Percentiles rank a stretch among this genome's conserved stretches.
These are phyloP conservation scores for Philotrypesis tridentata DNA, from an alignment of 1,140 invertebrate species.

Conservation along the genomic window DNA sequence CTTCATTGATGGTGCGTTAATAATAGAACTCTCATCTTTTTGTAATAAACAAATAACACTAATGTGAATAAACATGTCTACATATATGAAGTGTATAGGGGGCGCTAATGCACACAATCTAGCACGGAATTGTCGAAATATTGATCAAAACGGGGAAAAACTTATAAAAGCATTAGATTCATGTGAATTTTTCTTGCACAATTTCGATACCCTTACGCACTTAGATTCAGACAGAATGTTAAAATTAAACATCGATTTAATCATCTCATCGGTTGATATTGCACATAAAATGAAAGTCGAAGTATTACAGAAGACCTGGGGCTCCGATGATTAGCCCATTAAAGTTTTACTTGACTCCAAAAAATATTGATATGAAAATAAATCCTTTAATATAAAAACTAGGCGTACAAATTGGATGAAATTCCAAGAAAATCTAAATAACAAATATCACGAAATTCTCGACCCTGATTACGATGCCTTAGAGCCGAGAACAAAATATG, in stretches of 20 bases:
- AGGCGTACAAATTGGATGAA: neutral
- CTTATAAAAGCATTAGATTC: neutral
- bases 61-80: too few species aligned
- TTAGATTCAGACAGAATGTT: neutral
- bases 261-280: conserved; percentile 16
- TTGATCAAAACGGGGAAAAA: neutral
- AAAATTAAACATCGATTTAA: conserved; percentile 31
- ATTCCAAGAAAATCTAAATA: neutral
- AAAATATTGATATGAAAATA: neutral
- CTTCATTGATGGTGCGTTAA: too few species aligned
- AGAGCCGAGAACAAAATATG: too few species aligned
- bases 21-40: too few species aligned
- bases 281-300: neutral
- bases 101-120: conserved; percentile 37
- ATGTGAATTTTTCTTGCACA: neutral
- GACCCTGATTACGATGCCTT: neutral
- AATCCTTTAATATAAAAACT: conserved; percentile 2
- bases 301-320: neutral
- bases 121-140: conserved; percentile 21
- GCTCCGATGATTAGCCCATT: conserved; percentile 38
- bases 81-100: too few species aligned
- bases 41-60: too few species aligned
- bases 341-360: neutral
- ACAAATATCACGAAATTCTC: neutral
- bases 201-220: conserved; percentile 15